These are phyloP conservation scores for Zygogramma bicolorata DNA, from an alignment of 2,888 invertebrate species.

Conservation along the genomic window DNA sequence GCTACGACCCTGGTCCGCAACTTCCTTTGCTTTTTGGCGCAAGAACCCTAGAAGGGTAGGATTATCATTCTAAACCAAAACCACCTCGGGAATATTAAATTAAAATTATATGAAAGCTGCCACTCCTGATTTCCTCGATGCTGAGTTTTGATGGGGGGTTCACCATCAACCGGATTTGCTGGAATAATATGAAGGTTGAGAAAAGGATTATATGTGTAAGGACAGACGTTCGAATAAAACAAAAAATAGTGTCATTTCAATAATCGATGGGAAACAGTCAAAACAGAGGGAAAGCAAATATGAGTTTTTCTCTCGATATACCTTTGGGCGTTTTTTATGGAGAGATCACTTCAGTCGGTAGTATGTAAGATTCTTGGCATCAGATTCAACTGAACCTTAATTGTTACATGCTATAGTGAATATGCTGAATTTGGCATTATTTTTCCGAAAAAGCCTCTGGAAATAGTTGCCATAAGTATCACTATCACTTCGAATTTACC, in stretches of 20 bases:
- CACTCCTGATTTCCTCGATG: constrained; percentile 45
- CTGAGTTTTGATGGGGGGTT: constrained; percentile 38
- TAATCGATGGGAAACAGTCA: too few relatives aligned
- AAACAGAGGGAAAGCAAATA: too few relatives aligned
- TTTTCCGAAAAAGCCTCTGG: too few relatives aligned
- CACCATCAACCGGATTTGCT: constrained; percentile 32
- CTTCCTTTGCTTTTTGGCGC: constrained; percentile 42
- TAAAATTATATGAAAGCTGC: constrained; percentile 47
- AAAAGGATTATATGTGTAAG: constrained; percentile 27
- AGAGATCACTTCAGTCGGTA: too few relatives aligned
- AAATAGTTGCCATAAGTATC: too few relatives aligned
- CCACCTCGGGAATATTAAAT: constrained; percentile 48
- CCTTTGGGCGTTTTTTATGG: too few relatives aligned
- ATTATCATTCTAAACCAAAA: constrained; percentile 48
- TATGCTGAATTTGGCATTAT: too few relatives aligned
- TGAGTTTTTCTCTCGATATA: too few relatives aligned
- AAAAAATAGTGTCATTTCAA: neutral
- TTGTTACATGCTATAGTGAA: too few relatives aligned
- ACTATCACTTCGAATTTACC: too few relatives aligned
- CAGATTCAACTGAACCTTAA: too few relatives aligned
- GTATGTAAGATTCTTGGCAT: too few relatives aligned
- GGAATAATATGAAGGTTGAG: constrained; percentile 38
- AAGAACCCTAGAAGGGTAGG: constrained; percentile 44
- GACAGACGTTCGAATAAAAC: neutral
- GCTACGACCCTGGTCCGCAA: constrained; percentile 23